Base-by-base conservation (phyloP, 2,113 vertebrate species). In the Eurypyga helias region DNA sequence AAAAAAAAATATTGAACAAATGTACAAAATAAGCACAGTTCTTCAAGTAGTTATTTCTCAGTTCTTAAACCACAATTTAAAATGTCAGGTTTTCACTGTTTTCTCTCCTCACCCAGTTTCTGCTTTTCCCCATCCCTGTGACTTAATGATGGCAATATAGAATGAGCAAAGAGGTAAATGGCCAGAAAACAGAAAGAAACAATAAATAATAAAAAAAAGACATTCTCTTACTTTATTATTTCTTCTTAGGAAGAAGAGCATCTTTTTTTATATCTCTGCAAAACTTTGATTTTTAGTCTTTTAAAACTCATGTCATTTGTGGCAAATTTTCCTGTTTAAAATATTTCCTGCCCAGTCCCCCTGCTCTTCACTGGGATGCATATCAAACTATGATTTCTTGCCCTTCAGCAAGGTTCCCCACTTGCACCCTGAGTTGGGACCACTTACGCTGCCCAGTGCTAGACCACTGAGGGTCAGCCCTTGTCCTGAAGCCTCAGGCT, bases 361-460 rank as follows among this genome's bases (percentile, higher is more conserved):
- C 36, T 75, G 28, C 26, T 95, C 78, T 82, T 73, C 55, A 19
- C 51, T 36, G 36, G 61, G 33, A 5, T 26, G 26, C 23, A 13
- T n/a, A 48, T 38, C 31, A 65, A 79, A 34, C 11, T 69, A 10
- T 17, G 9, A 38, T 78, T 81, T 84, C 51, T 87, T 81, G 16
- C 29, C 8, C 36, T 90, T 28, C n/a, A 36, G 51, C 20, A 62
- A 58, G 31, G 58, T 52, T 87, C 7, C 6, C 9, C 9, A 8
- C 7, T 58, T 87, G 13, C 6, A 51, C 10, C 18, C 72, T 29
- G 45, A 77, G 43, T 3, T 93, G 75, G 3, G 16, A 45, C 18
- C 25, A 6, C 5, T 49, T 41, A 31, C 0, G 1, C 18, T 60
- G 15, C 48, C 54, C 13, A 7, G 9, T 72, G 29, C 36, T 51